A percentile compares a stretch with the other conserved stretches of the same genome.
Evolutionary conservation across 2,797 vertebrate species (phyloP).

Genomic region (Galaxias olidus): DNA sequence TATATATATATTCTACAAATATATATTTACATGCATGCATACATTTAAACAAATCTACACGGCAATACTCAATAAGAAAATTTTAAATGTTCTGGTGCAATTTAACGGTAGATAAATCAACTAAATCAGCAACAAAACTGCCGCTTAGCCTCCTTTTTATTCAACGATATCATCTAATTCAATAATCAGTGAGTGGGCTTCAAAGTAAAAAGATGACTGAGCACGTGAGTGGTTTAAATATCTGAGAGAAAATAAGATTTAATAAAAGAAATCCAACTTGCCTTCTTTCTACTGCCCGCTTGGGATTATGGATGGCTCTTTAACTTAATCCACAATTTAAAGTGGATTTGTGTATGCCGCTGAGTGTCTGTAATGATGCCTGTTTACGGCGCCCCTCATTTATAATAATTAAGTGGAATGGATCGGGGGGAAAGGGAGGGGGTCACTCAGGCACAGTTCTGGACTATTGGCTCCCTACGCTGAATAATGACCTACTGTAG

Average conservation of each 20-base stretch:
- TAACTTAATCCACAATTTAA: slow-evolving; percentile 86
- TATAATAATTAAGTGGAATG: slow-evolving; percentile 98
- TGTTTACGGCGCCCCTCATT: slow-evolving; percentile 88
- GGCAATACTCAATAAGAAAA: slow-evolving; percentile 40
- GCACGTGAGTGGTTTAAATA: slow-evolving; percentile 69
- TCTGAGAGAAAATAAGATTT: slow-evolving; percentile 76
- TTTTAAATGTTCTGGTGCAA: slow-evolving; percentile 13
- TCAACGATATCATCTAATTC: slow-evolving; percentile 68
- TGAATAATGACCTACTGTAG: slow-evolving; percentile 95
- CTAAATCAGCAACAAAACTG: slow-evolving; percentile 49
- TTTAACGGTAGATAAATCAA: slow-evolving; percentile 35
- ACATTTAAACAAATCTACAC: slow-evolving; percentile 7
- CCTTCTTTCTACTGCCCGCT: slow-evolving; percentile 68
- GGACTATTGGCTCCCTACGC: slow-evolving; percentile 88
- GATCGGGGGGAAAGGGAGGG: slow-evolving; percentile 69
- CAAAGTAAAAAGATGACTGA: slow-evolving; percentile 71
- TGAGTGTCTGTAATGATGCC: slow-evolving; percentile 85
- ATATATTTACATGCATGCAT: too few species aligned
- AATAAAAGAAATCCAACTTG: slow-evolving; percentile 70
- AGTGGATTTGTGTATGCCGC: slow-evolving; percentile 85
- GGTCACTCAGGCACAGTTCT: slow-evolving; percentile 81
- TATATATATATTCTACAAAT: too few species aligned
- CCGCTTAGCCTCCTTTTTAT: slow-evolving; percentile 68
- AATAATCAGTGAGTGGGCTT: slow-evolving; percentile 65
- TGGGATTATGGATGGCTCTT: slow-evolving; percentile 82